Conservation (phyloP, 2,113 vertebrate species). For the Cyphomyrus plagiostoma region DNA sequence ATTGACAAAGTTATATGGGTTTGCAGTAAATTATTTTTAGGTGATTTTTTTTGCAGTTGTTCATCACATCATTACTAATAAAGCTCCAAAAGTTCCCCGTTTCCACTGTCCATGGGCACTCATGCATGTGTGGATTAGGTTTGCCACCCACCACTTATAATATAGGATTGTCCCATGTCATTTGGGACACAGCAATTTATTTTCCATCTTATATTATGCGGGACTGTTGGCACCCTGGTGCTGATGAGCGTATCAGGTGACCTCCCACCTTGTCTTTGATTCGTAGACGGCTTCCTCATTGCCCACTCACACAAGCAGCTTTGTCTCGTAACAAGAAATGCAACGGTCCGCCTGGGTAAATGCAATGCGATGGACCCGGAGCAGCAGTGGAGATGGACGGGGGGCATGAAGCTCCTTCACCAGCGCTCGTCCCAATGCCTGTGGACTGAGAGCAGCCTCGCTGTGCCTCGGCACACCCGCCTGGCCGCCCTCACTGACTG, state of each 20-base stretch:
- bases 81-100: not conserved
- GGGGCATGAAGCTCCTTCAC: conserved; percentile 61
- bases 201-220: not conserved
- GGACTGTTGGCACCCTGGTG: not conserved
- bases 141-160: not conserved
- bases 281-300: conserved; percentile 77
- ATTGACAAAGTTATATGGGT: not conserved
- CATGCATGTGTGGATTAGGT: not conserved
- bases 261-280: conserved; percentile 9
- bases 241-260: not conserved
- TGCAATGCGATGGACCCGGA: conserved; percentile 58
- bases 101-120: not conserved
- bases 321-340: conserved; percentile 58
- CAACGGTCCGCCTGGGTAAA: conserved; percentile 50
- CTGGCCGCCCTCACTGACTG: conserved; percentile 50
- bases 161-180: not conserved
- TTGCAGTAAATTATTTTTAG: not conserved
- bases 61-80: not conserved
- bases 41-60: not conserved
- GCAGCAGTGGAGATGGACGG: conserved; percentile 75
- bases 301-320: conserved; percentile 59
- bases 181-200: no score
- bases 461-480: conserved; percentile 48
- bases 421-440: conserved; percentile 62
- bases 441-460: conserved; percentile 47